Evolutionary conservation across 2,888 invertebrate species (phyloP), one percentile per base, ranked within the genome.

Genomic region (Slavum lentiscoides): DNA sequence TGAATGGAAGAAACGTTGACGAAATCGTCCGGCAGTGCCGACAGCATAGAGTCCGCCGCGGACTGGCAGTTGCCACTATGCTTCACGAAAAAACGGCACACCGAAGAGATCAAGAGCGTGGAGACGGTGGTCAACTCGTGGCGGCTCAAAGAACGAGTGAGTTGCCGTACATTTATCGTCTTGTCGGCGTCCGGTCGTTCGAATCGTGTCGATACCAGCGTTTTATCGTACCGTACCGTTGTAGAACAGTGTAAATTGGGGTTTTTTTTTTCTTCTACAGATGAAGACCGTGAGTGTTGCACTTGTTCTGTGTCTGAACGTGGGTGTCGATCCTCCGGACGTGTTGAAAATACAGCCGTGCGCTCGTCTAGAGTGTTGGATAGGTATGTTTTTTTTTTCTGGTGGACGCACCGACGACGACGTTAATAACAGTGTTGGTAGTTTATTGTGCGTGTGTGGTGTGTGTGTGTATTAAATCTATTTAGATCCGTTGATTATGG

Each of bases 241-340:
- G 4, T 13, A 4, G 4, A 30, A 30, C 4, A 43, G 43, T 23
- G 11, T 61, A 30, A 30, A 23, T 61, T 6, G 11, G 49, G 66
- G 5, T 77, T 30, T 70, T 62, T 58, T 69, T 30, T 37, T 30
- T 13, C 17, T 80, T 74, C 67, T 11, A 55, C 59, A 97, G 93
- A 98, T 98, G 95, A 98, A 98, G 89, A 99, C 99, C 1, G 98
- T 98, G 82, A 98, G 98, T 87, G 98, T 99, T 82, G 98, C 98
- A 0, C 88, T 99, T 83, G 98, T 99, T 49, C 88, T 99, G 67
- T 99, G 99, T 87, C 90, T 99, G 62, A 99, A 99, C 88, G 95
- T 99, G 81, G 98, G 98, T n/a, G 98, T 99, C 30, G 99, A 99
- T 87, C 99, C 99, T 3, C 99, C 99, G 0, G 99, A 99, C 87